These are phyloP conservation scores for Orchesella cincta DNA, from an alignment of 1,140 invertebrate genomes.

Conservation along the genomic window DNA sequence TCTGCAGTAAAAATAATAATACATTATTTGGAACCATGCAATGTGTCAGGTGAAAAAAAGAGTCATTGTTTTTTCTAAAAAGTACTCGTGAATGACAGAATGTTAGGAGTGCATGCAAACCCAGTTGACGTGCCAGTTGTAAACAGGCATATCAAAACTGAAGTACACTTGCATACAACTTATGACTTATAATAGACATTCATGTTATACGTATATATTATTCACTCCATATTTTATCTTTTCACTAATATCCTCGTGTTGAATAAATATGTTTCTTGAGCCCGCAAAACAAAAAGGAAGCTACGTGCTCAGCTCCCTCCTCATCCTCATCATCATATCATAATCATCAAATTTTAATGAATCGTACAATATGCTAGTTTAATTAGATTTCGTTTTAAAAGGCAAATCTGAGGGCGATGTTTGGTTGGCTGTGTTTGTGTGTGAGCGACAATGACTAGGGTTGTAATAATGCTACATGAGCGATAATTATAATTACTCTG, in stretches of 20 bases:
- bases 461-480: neutral
- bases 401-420: too few relatives aligned
- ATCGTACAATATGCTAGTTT: neutral
- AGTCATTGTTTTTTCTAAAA: constrained; percentile 21
- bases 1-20: constrained; percentile 2
- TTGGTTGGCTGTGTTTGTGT: too few relatives aligned
- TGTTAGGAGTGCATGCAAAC: neutral
- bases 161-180: too few relatives aligned
- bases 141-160: too few relatives aligned
- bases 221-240: too few relatives aligned
- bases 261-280: neutral
- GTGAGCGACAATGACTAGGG: too few relatives aligned
- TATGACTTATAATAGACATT: too few relatives aligned
- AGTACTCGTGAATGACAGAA: constrained; percentile 13
- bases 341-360: neutral
- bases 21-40: constrained; percentile 12
- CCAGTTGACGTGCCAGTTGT: neutral
- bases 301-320: neutral
- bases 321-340: neutral
- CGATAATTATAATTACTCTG: neutral
- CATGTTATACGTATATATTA: too few relatives aligned
- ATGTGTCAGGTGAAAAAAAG: constrained; percentile 23
- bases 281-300: neutral
- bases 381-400: constrained; percentile 18
- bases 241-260: too few relatives aligned